These are phyloP conservation scores for Xenus cinereus DNA, from an alignment of 2,113 vertebrate genomes.

Conservation along the genomic window DNA sequence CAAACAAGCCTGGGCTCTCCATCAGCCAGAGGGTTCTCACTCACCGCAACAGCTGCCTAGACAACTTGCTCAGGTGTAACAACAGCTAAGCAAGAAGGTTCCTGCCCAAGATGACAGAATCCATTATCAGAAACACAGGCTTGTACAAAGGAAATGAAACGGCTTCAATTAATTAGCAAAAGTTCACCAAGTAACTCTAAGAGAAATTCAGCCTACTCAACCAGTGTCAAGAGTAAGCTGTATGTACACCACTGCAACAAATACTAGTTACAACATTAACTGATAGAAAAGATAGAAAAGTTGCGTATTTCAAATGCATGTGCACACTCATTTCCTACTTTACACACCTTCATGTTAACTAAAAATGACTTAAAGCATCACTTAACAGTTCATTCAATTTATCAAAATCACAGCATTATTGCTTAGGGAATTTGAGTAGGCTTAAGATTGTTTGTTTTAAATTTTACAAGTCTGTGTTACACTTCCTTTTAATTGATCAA, in stretches of 20 bases:
- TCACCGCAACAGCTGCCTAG: not conserved
- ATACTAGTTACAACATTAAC: not conserved
- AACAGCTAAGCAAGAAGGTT: not conserved
- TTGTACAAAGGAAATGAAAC: not conserved
- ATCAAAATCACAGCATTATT: not conserved
- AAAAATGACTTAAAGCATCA: not conserved
- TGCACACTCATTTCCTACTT: not conserved
- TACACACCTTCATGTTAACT: not conserved
- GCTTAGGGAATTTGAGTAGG: not conserved
- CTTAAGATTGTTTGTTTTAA: not conserved
- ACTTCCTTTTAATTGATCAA: constrained; percentile 18
- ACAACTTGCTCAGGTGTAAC: not conserved
- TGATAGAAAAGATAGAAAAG: not conserved
- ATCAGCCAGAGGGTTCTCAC: not conserved
- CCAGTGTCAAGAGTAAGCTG: not conserved
- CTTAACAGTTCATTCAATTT: constrained; percentile 17
- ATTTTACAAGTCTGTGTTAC: not conserved
- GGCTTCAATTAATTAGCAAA: not conserved
- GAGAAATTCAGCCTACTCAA: not conserved
- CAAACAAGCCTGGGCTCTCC: not conserved
- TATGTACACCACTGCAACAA: not conserved
- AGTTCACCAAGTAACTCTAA: not conserved
- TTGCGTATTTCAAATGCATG: not conserved
- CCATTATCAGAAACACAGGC: not conserved
- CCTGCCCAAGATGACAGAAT: not conserved